Conservation (phyloP, 1,140 invertebrate genomes). For the Tribolium madens region DNA sequence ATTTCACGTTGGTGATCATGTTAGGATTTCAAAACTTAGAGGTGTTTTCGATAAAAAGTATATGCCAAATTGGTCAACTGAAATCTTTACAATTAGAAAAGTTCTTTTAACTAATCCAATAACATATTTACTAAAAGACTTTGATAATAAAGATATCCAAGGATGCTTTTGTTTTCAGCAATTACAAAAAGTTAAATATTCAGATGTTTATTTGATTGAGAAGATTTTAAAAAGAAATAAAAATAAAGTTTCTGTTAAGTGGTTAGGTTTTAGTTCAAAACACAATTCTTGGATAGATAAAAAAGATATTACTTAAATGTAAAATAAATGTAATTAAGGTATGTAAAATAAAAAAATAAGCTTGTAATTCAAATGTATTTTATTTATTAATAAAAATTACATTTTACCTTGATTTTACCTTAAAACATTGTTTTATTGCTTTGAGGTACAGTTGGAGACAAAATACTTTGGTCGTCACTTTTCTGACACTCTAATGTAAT, state of each 20-base stretch:
- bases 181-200: conserved; percentile 55
- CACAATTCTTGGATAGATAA: conserved; percentile 55
- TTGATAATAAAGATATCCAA: conserved; percentile 50
- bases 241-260: conserved; percentile 61
- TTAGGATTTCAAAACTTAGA: conserved; percentile 50
- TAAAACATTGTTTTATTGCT: too few relatives aligned
- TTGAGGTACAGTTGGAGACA: too few relatives aligned
- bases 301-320: conserved; percentile 1
- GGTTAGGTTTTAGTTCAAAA: conserved; percentile 55
- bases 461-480: too few relatives aligned
- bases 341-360: too few relatives aligned
- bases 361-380: too few relatives aligned
- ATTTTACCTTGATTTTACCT: too few relatives aligned
- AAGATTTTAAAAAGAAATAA: conserved; percentile 58
- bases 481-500: too few relatives aligned
- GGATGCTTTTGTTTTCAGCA: conserved; percentile 60
- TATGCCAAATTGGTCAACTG: conserved; percentile 58
- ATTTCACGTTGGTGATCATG: conserved; percentile 46
- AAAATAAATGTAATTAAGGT: not conserved
- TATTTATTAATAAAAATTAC: too few relatives aligned
- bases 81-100: conserved; percentile 59
- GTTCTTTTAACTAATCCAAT: conserved; percentile 54
- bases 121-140: conserved; percentile 55
- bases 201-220: conserved; percentile 61
- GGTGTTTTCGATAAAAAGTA: conserved; percentile 61